phyloP scores from a whole-genome alignment of 2,113 vertebrate genomes.

The Sinosuthora webbiana region DNA sequence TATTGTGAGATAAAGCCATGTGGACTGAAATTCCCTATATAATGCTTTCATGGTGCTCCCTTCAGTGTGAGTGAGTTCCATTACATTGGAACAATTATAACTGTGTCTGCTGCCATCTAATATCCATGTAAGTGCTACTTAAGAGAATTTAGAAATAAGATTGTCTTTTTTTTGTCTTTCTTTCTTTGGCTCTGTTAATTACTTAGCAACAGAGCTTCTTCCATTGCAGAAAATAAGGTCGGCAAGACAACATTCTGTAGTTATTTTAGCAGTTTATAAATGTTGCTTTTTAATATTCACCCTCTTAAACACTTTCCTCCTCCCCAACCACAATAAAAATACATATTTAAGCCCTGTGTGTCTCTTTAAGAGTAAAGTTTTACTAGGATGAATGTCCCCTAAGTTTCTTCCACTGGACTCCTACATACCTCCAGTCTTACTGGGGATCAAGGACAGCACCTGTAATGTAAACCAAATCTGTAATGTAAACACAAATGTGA shows the following conservation, averaged over 20 bases:
- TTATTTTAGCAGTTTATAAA: background rate
- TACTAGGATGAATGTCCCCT: background rate
- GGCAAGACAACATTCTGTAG: background rate
- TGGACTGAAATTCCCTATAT: background rate
- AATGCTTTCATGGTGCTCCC: background rate
- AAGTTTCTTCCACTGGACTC: background rate
- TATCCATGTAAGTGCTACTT: background rate
- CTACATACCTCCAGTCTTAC: background rate
- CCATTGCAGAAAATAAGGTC: background rate
- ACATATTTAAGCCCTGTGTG: background rate
- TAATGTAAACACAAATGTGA: background rate
- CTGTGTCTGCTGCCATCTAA: background rate
- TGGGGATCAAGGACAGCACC: background rate
- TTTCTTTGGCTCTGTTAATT: conserved; percentile 9
- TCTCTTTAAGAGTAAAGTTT: background rate
- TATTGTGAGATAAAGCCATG: background rate
- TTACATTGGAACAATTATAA: background rate
- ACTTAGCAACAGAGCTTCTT: conserved; percentile 13
- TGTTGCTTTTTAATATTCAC: background rate
- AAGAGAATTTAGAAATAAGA: background rate
- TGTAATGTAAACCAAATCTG: background rate
- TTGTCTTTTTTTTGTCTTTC: background rate
- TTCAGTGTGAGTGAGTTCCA: background rate
- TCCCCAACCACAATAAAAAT: background rate
- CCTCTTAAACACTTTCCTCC: background rate